Evolutionary conservation across 1,140 invertebrate species (phyloP).

Genomic region (Maconellicoccus hirsutus): DNA sequence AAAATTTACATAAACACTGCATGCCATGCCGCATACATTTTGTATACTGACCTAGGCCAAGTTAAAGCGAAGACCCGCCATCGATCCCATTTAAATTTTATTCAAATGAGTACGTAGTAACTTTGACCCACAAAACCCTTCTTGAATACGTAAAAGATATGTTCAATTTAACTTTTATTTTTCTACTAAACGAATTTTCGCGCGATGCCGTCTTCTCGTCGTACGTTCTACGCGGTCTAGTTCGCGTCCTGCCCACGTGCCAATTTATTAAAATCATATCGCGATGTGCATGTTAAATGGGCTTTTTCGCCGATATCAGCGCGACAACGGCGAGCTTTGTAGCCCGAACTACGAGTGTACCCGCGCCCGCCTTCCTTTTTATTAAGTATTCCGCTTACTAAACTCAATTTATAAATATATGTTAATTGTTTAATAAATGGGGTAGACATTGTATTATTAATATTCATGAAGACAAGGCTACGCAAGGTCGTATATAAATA

Average conservation of each 20-base stretch:
- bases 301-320: not conserved
- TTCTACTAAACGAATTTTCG: not conserved
- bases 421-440: slow-evolving; percentile 9
- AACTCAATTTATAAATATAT: slow-evolving; percentile 10
- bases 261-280: not conserved
- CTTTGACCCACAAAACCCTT: slow-evolving; percentile 22
- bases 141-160: slow-evolving; percentile 19
- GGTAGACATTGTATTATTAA: slow-evolving; percentile 4
- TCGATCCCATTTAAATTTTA: slow-evolving; percentile 22
- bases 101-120: slow-evolving; percentile 22
- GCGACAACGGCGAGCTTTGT: too few species aligned
- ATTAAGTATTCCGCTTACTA: not conserved
- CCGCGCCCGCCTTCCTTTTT: not conserved
- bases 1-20: slow-evolving; percentile 20
- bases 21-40: slow-evolving; percentile 19
- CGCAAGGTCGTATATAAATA: slow-evolving; percentile 8
- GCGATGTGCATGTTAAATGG: not conserved
- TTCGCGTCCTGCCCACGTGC: not conserved
- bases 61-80: slow-evolving; percentile 18
- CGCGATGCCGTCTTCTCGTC: too few species aligned
- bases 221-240: too few species aligned
- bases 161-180: slow-evolving; percentile 10
- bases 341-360: not conserved
- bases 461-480: slow-evolving; percentile 8
- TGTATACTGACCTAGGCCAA: slow-evolving; percentile 15